Conservation (phyloP, 2,113 vertebrate genomes). For the Willisornis vidua region DNA sequence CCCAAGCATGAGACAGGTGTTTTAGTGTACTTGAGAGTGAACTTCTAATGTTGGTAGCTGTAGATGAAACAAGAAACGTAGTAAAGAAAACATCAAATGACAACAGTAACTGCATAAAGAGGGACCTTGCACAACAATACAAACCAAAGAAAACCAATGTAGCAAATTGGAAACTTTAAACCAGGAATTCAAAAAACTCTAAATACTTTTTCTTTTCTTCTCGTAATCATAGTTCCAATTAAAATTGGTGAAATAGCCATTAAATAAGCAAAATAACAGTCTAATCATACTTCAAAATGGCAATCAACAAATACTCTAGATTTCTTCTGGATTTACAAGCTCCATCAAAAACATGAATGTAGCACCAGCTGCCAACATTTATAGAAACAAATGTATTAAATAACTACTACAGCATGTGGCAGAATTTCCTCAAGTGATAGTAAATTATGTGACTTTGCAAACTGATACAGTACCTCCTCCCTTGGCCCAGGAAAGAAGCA, state of each 20-base stretch:
- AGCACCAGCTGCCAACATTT: not conserved
- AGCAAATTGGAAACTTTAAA: not conserved
- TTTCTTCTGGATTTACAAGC: not conserved
- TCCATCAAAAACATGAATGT: not conserved
- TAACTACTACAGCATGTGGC: not conserved
- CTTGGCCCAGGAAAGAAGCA: not conserved
- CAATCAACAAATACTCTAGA: not conserved
- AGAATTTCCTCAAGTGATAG: not conserved
- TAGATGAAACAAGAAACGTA: not conserved
- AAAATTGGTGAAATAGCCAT: not conserved
- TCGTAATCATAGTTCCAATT: not conserved
- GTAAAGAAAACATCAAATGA: not conserved
- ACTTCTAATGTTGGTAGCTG: not conserved
- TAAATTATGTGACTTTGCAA: not conserved
- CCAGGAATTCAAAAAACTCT: not conserved
- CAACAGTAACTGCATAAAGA: not conserved
- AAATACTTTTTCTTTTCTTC: not conserved
- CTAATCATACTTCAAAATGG: not conserved
- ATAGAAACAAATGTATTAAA: not conserved
- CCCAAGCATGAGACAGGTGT: not conserved
- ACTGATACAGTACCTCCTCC: not conserved
- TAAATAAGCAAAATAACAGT: not conserved
- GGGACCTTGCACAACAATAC: not conserved
- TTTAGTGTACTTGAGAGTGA: not conserved
- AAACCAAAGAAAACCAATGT: not conserved